A percentile compares a stretch with the other conserved stretches of the same genome.
Evolutionary conservation across 2,113 vertebrate species (phyloP).

Genomic region (Lasiurus borealis): DNA sequence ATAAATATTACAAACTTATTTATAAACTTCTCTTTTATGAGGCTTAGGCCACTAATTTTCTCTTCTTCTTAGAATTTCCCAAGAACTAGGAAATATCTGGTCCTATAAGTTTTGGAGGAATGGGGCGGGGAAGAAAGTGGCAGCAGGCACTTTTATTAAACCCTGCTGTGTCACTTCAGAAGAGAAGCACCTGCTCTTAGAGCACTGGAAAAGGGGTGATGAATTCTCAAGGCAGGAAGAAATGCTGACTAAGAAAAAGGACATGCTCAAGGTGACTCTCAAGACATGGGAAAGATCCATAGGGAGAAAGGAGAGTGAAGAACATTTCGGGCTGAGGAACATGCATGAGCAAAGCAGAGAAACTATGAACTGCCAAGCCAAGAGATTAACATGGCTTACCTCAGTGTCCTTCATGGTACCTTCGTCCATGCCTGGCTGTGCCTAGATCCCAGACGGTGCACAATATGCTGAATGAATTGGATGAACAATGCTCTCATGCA

Average conservation of each 20-base stretch:
- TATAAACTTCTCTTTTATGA: not conserved
- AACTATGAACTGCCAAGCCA: not conserved
- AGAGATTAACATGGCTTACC: not conserved
- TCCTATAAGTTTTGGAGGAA: not conserved
- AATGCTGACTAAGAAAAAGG: not conserved
- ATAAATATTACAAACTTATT: conserved; percentile 41
- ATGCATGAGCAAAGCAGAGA: not conserved
- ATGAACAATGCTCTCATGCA: not conserved
- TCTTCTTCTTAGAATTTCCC: not conserved
- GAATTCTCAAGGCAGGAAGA: not conserved
- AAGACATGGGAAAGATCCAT: not conserved
- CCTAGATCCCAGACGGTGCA: not conserved
- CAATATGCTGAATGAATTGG: not conserved
- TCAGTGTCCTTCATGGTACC: not conserved
- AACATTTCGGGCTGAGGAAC: not conserved
- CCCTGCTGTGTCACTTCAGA: not conserved
- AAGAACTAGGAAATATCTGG: not conserved
- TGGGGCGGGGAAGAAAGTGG: not conserved
- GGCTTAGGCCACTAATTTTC: not conserved
- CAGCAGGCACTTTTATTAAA: not conserved
- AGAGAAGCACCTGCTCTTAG: not conserved
- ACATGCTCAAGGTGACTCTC: not conserved
- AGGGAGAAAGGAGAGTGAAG: not conserved
- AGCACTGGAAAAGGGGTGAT: not conserved
- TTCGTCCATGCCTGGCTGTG: not conserved